A percentile compares a stretch with the other conserved stretches of the same genome.
Conservation (phyloP, 1,140 invertebrate species). For the Hermatobates lingyangjiaoensis region DNA sequence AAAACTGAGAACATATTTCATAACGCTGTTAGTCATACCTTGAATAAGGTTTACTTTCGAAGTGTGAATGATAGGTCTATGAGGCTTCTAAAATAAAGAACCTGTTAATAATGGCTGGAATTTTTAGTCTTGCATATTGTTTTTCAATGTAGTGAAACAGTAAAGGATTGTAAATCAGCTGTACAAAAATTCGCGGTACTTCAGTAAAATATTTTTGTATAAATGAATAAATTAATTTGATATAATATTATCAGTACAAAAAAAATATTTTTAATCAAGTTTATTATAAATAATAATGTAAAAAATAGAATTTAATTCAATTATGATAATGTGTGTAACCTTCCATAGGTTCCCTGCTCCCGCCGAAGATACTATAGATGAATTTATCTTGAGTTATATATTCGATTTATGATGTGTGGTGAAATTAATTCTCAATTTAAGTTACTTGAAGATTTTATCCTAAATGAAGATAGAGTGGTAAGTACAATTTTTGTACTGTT, state of each 20-base stretch:
- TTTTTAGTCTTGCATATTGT: too few species aligned
- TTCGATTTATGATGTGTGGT: background rate
- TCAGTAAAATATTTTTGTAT: too few species aligned
- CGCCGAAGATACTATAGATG: background rate
- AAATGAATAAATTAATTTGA: too few species aligned
- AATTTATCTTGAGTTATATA: background rate
- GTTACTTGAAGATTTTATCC: slow-evolving; percentile 9
- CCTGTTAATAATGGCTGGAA: too few species aligned
- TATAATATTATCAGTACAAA: too few species aligned
- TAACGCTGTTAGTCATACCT: background rate
- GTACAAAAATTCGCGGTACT: too few species aligned
- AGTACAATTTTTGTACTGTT: slow-evolving; percentile 1
- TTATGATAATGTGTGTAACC: background rate
- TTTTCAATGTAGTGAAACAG: too few species aligned
- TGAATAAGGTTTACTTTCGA: background rate
- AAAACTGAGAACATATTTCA: background rate
- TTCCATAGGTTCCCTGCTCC: background rate
- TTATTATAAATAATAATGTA: background rate
- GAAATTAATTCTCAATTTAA: slow-evolving; percentile 3
- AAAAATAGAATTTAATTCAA: background rate
- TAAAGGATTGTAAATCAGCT: too few species aligned
- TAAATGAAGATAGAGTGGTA: slow-evolving; percentile 11
- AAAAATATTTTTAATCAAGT: too few species aligned
- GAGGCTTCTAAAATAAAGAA: too few species aligned
- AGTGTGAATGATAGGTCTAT: background rate